Conservation (phyloP, 2,797 vertebrate genomes). For the Sardinella longiceps region DNA sequence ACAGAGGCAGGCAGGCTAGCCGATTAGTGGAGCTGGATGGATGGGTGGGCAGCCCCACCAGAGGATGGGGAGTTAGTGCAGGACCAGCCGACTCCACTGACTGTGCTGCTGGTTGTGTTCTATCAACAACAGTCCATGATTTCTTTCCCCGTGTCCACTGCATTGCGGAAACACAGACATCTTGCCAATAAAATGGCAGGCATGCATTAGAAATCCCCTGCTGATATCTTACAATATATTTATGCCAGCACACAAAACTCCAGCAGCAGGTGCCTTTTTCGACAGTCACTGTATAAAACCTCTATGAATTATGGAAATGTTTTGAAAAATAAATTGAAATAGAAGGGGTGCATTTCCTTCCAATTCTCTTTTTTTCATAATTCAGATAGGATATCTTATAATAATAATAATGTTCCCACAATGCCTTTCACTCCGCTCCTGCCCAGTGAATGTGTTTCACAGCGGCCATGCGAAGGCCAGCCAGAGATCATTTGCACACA, state of each 20-base stretch:
- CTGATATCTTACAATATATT: not conserved
- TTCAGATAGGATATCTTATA: not conserved
- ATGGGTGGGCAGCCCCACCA: not conserved
- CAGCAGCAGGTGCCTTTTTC: not conserved
- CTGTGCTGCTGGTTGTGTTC: not conserved
- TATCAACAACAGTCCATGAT: not conserved
- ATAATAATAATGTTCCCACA: not conserved
- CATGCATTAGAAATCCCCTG: not conserved
- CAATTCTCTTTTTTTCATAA: not conserved
- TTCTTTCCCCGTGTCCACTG: not conserved
- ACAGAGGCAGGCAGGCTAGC: not conserved
- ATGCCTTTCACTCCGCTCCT: not conserved
- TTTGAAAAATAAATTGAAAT: not conserved
- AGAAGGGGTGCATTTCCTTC: not conserved
- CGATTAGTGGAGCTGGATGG: not conserved
- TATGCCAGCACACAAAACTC: not conserved
- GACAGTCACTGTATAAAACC: not conserved
- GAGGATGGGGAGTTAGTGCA: not conserved
- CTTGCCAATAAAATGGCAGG: not conserved
- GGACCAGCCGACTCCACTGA: not conserved
- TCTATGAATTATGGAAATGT: not conserved
- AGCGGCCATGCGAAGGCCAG: not conserved
- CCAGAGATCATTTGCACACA: not conserved
- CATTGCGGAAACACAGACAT: not conserved
- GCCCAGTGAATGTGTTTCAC: not conserved